Evolutionary conservation across 2,113 vertebrate genomes (phyloP), one percentile per base, ranked within the genome.

Genomic region (Strigops habroptila): DNA sequence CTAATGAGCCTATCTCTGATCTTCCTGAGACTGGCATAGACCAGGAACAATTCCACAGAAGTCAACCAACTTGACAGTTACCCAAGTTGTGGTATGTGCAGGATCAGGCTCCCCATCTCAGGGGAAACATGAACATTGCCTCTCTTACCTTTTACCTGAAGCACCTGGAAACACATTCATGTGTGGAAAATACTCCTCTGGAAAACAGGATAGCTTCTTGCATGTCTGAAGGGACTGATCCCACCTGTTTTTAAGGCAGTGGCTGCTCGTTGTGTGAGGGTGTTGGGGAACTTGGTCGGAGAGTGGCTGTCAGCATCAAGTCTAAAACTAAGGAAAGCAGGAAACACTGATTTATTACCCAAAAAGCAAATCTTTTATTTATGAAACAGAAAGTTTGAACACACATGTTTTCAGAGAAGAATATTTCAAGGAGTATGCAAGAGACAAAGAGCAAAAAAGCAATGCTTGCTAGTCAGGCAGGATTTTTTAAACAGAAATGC

Each of bases 271-370:
- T 74, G 12, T 82, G 39, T 76, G 49, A 75, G 84, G 60, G 62
- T 80, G 49, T 95, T 87, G 52, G 68, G 69, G 81, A 97, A 87
- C 67, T 60, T 75, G 69, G 74, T 90, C 87, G 82, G 67, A 52
- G 52, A 93, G 24, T 33, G 31, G 63, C 85, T 95, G 88, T 97
- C 93, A 97, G 55, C 93, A 97, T 77, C 53, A 78, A 94, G 77
- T 62, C 10, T 18, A 91, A 96, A 97, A 94, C 82, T 87, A 87
- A 86, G 69, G 67, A 94, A 95, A 95, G 51, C 73, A 67, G 85
- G 91, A 96, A 96, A 94, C 87, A 65, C 64, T 94, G 74, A 97
- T 85, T 95, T 93, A 90, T 93, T 87, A 86, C 48, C 79, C 63
- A 69, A 82, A 96, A 74, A 22, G 39, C 62, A 65, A 64, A 59